A percentile compares a stretch with the other conserved stretches of the same genome.
Conservation (phyloP, 2,113 vertebrate species). For the Trichomycterus rosablanca region DNA sequence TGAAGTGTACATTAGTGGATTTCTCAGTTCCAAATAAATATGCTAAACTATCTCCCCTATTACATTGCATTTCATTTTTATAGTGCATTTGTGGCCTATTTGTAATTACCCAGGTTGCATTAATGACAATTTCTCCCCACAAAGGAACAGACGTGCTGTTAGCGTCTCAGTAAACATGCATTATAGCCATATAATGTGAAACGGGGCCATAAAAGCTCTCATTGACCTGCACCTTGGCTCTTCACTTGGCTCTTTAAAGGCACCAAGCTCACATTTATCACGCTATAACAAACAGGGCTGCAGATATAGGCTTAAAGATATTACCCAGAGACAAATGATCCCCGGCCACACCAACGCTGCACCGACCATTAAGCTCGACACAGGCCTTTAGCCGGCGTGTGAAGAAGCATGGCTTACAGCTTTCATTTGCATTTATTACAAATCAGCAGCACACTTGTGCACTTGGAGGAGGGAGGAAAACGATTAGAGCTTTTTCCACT, state of each 20-base stretch:
- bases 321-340: slow-evolving; percentile 88
- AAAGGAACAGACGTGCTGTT: slow-evolving; percentile 7
- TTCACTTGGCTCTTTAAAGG: slow-evolving; percentile 23
- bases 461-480: slow-evolving; percentile 76
- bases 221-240: slow-evolving; percentile 20
- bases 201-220: slow-evolving; percentile 12
- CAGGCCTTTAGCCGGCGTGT: slow-evolving; percentile 78
- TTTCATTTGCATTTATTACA: slow-evolving; percentile 94
- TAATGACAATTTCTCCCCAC: slow-evolving; percentile 1
- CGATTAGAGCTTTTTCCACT: slow-evolving; percentile 89
- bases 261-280: slow-evolving; percentile 31
- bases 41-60: no score
- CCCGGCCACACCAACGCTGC: slow-evolving; percentile 62
- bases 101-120: slow-evolving; percentile 10
- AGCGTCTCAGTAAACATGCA: slow-evolving; percentile 27
- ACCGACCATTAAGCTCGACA: slow-evolving; percentile 83
- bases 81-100: slow-evolving; percentile 1
- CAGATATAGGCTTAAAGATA: slow-evolving; percentile 88
- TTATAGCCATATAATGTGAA: slow-evolving; percentile 15
- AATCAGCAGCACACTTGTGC: slow-evolving; percentile 88
- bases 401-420: slow-evolving; percentile 86
- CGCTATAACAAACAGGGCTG: slow-evolving; percentile 72
- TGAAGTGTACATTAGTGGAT: no score
- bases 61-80: slow-evolving; percentile 4
- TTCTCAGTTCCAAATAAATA: no score